Evolutionary conservation across 1,140 invertebrate species (phyloP).

Genomic region (Drosophila obscura): DNA sequence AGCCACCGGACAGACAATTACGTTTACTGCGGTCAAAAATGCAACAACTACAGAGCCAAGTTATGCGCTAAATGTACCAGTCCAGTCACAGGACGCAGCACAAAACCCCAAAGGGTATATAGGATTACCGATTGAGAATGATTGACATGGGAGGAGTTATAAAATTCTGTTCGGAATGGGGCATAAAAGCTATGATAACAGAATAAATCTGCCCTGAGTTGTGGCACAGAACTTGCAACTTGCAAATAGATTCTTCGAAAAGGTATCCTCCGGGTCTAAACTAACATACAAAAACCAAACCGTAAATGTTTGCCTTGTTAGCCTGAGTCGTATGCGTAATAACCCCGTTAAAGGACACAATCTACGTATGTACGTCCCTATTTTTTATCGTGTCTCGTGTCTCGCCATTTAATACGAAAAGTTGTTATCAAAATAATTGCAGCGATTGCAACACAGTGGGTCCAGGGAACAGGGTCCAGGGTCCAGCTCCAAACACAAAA

Average conservation of each 20-base stretch:
- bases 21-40: slow-evolving; percentile 78
- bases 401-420: slow-evolving; percentile 78
- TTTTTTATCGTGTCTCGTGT: slow-evolving; percentile 51
- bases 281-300: no score
- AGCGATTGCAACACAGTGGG: slow-evolving; percentile 57
- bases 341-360: slow-evolving; percentile 34
- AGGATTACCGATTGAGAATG: background rate
- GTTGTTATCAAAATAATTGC: slow-evolving; percentile 80
- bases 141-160: background rate
- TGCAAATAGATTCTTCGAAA: background rate
- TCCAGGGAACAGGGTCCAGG: slow-evolving; percentile 8
- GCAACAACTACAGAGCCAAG: slow-evolving; percentile 50
- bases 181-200: background rate
- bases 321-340: slow-evolving; percentile 73
- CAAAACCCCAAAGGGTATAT: slow-evolving; percentile 1
- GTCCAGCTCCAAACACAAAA: slow-evolving; percentile 42
- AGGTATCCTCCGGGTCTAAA: background rate
- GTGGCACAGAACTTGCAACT: no score
- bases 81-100: slow-evolving; percentile 1
- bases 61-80: slow-evolving; percentile 36
- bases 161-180: background rate
- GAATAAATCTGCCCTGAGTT: background rate
- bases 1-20: slow-evolving; percentile 70
- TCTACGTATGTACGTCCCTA: slow-evolving; percentile 8
- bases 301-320: slow-evolving; percentile 43